A percentile compares a stretch with the other conserved stretches of the same genome.
These are phyloP conservation scores for Chamaea fasciata DNA, from an alignment of 2,113 vertebrate species.

Conservation along the genomic window DNA sequence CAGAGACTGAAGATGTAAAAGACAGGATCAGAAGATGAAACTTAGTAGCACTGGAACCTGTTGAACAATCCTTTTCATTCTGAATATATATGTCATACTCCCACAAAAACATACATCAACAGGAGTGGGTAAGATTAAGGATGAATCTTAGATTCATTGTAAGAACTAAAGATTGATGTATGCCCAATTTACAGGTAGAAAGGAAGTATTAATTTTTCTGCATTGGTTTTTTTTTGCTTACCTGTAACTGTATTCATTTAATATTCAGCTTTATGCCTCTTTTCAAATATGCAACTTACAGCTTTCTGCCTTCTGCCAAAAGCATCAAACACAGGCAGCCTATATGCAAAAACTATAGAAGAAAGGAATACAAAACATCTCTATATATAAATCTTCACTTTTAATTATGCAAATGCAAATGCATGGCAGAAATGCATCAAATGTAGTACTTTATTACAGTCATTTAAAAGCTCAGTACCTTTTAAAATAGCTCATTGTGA, in stretches of 20 bases:
- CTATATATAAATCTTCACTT: not conserved
- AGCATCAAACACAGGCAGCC: not conserved
- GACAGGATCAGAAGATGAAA: not conserved
- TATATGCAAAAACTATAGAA: not conserved
- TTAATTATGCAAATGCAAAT: not conserved
- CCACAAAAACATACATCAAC: not conserved
- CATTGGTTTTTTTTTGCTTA: not conserved
- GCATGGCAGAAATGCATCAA: not conserved
- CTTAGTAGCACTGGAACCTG: not conserved
- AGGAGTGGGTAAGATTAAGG: not conserved
- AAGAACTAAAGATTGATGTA: not conserved
- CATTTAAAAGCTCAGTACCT: not conserved
- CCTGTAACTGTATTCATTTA: not conserved
- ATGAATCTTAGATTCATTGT: not conserved
- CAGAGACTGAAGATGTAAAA: not conserved
- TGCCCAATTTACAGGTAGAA: not conserved
- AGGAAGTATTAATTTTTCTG: not conserved
- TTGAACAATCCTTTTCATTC: not conserved
- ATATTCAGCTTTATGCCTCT: not conserved
- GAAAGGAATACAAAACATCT: not conserved
- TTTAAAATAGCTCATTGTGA: slow-evolving; percentile 28
- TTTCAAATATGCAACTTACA: not conserved
- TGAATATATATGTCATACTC: not conserved
- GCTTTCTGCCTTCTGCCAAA: not conserved
- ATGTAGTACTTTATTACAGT: not conserved